Base-by-base conservation (phyloP, 2,797 vertebrate species). In the Crypturellus tataupa region DNA sequence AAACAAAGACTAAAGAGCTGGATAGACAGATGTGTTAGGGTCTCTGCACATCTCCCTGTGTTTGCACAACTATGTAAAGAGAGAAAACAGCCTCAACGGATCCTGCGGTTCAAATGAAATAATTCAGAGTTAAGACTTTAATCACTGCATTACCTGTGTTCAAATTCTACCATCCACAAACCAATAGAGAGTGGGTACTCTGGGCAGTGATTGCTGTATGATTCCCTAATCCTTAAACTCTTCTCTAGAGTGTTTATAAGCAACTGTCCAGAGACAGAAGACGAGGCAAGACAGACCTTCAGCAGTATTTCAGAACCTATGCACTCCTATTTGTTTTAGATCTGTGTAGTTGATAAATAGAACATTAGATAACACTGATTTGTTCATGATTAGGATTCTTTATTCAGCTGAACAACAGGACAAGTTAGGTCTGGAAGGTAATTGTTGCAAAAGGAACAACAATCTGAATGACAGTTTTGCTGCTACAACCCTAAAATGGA, bases 141-240 rank as follows among this genome's bases (percentile, higher is more conserved):
- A 55, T 20, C 63, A 35, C n/a, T 72, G 19, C 35, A 83, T 46
- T 18, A 69, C 4, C 27, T 59, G 31, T 64, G 69, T 35, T 64
- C 80, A 85, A 85, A 87, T 55, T 2, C 55, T 14, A 55, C 35
- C 37, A 73, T 39, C 12, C 47, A 84, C 29, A 90, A 80, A 87
- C 17, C 47, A 75, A 39, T 7, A 60, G 12, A 68, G 15, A 18
- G 56, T 49, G 11, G 40, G 29, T 80, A 59, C 17, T 27, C 14
- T 13, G 2, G 2, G 11, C 67, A 80, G 40, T 15, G 13, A 60
- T 29, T 0, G 0, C 18, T 55, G 6, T 53, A 40, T 8, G 24
- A 81, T 39, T 80, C 21, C 44, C 25, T 59, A 69, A 51, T 44
- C 46, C 51, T 80, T 70, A 53, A 87, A 55, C 9, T 33, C 21